A percentile compares a stretch with the other conserved stretches of the same genome.
These are phyloP conservation scores for Climacteris rufus DNA, from an alignment of 2,113 vertebrate species.

Conservation along the genomic window DNA sequence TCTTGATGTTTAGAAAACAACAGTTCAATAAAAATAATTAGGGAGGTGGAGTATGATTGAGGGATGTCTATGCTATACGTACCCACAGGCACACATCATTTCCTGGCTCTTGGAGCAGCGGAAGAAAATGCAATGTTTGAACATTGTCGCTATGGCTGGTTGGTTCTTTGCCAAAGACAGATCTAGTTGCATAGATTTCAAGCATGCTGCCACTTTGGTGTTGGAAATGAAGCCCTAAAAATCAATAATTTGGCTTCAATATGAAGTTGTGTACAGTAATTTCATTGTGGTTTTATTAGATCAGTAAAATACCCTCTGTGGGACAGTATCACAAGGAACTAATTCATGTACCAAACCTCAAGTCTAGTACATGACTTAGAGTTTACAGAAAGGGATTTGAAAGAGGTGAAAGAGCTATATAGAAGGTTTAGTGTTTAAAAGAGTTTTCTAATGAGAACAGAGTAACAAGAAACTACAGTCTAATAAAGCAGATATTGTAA, in stretches of 20 bases:
- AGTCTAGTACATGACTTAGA: constrained; percentile 7
- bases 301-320: constrained; percentile 45
- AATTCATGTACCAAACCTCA: constrained; percentile 28
- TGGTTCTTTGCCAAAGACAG: constrained; percentile 35
- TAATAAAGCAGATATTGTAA: constrained; percentile 56
- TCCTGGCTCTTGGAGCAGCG: not conserved
- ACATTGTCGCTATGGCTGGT: not conserved
- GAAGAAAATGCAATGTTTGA: constrained; percentile 24
- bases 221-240: constrained; percentile 46
- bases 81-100: constrained; percentile 1
- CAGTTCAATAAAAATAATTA: constrained; percentile 46
- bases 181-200: constrained; percentile 37
- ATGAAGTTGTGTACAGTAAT: constrained; percentile 52
- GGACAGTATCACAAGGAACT: constrained; percentile 37
- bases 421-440: constrained; percentile 50
- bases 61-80: constrained; percentile 25
- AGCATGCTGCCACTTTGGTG: constrained; percentile 14
- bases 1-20: not conserved
- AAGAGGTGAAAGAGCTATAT: constrained; percentile 4
- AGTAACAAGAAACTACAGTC: constrained; percentile 52
- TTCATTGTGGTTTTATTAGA: constrained; percentile 65
- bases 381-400: constrained; percentile 2
- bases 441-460: constrained; percentile 44
- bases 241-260: constrained; percentile 57
- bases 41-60: constrained; percentile 49